Conservation (phyloP, 1,140 invertebrate genomes). For the Drosophila fuyamai region DNA sequence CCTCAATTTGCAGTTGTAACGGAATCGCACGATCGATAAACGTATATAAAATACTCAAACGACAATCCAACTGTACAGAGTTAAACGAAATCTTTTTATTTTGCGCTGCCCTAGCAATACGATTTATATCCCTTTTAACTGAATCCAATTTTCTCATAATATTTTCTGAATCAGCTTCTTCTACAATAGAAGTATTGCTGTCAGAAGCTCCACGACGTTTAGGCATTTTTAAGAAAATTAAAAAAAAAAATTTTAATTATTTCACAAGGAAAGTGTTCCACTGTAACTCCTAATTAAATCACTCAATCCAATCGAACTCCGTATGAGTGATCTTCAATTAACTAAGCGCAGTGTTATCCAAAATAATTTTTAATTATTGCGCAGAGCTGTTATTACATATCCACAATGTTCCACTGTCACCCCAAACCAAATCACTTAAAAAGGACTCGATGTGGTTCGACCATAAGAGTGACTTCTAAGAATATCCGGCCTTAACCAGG, state of each 20-base stretch:
- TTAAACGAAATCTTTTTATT: constrained; percentile 1
- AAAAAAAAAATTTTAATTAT: too few relatives aligned
- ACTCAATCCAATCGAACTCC: not conserved
- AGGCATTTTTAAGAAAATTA: too few relatives aligned
- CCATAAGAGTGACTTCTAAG: not conserved
- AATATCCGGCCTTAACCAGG: too few relatives aligned
- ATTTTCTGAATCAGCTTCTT: not conserved
- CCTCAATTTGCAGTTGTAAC: too few relatives aligned
- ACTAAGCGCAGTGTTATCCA: not conserved
- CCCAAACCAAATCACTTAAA: too few relatives aligned
- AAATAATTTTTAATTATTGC: constrained; percentile 1
- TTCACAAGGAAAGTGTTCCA: too few relatives aligned
- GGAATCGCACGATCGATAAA: not conserved
- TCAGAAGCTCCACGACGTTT: not conserved
- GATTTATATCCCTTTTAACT: constrained; percentile 6
- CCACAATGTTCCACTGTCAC: too few relatives aligned
- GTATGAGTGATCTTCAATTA: constrained; percentile 4
- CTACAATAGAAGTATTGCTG: too few relatives aligned
- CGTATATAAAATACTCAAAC: constrained; percentile 4
- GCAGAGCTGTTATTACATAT: not conserved
- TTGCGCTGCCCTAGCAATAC: not conserved
- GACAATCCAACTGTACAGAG: not conserved
- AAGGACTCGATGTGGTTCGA: too few relatives aligned
- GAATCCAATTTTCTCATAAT: not conserved
- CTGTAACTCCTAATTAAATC: too few relatives aligned